These are phyloP conservation scores for Melipona beecheii DNA, from an alignment of 2,888 invertebrate species.

Conservation along the genomic window DNA sequence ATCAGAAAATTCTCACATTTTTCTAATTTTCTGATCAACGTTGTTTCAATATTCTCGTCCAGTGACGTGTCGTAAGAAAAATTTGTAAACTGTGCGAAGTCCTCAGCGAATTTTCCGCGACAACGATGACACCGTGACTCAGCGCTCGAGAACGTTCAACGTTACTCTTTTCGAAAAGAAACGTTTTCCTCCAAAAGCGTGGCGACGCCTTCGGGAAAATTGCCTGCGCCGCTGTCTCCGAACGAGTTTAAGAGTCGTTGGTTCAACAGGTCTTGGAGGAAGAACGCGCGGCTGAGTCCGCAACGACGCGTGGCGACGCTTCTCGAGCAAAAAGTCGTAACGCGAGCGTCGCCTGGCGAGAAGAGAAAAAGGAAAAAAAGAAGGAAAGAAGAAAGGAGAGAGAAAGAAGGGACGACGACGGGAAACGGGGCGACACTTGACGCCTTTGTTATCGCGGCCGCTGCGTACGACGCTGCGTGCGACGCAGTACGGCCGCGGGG, in stretches of 20 bases:
- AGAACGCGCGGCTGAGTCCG: not conserved
- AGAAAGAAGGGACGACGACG: constrained; percentile 11
- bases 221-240: not conserved
- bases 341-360: not conserved
- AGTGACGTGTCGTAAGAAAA: no score
- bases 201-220: not conserved
- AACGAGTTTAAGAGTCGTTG: not conserved
- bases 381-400: not conserved
- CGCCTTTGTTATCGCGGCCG: constrained; percentile 40
- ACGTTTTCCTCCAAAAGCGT: not conserved
- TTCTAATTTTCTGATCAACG: no score
- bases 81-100: no score
- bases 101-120: no score
- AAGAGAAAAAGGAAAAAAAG: not conserved
- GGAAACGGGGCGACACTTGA: constrained; percentile 17
- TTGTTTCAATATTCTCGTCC: no score
- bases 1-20: no score
- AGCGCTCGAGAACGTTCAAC: no score
- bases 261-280: not conserved
- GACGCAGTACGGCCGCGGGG: constrained; percentile 32
- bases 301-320: not conserved
- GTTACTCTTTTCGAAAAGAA: no score
- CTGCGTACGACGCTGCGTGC: constrained; percentile 53
- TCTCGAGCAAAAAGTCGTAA: not conserved
- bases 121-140: no score